Evolutionary conservation across 2,797 vertebrate species (phyloP), one percentile per base, ranked within the genome.

Genomic region (Coluber constrictor): DNA sequence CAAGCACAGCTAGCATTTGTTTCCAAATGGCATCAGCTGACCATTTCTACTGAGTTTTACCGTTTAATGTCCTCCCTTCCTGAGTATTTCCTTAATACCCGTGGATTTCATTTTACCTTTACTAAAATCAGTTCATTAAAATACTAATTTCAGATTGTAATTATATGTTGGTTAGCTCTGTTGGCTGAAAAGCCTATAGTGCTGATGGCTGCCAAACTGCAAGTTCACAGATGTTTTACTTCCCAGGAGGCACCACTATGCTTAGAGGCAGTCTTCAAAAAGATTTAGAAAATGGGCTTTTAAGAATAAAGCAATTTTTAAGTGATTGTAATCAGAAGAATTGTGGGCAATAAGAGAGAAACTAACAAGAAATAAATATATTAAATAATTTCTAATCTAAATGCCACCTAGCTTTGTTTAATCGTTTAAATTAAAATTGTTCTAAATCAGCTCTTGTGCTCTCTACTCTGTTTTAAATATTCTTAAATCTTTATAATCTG

Each of bases 141-240:
- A 97, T 95, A 95, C 97, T 97, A 97, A 97, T 98, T 98, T 97
- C 94, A 43, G 94, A 94, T 92, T 87, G 96, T 97, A 97, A 98
- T 98, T 97, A 97, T 98, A 96, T 96, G 95, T 95, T 95, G 93
- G 96, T 92, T 97, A 95, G 94, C 88, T 55, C n/a, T 93, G 43
- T 93, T 0, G 13, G 89, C 43, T 90, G 93, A 96, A 93, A n/a
- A 90, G 87, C 94, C 2, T 23, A 96, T 93, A 92, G 96, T 3
- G 1, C 93, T 74, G 94, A 92, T 93, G 43, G 0, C 29, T 91
- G 94, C 94, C 63, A 63, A 29, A 95, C 97, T 96, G 93, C 95
- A 94, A 37, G 92, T 92, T 95, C 95, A 63, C 94, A 96, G 96
- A 96, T 95, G 97, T 96, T 97, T 91, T 10, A 90, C 94, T 92